A percentile compares a stretch with the other conserved stretches of the same genome.
Evolutionary conservation across 2,113 vertebrate species (phyloP).

Genomic region (Gulo gulo): DNA sequence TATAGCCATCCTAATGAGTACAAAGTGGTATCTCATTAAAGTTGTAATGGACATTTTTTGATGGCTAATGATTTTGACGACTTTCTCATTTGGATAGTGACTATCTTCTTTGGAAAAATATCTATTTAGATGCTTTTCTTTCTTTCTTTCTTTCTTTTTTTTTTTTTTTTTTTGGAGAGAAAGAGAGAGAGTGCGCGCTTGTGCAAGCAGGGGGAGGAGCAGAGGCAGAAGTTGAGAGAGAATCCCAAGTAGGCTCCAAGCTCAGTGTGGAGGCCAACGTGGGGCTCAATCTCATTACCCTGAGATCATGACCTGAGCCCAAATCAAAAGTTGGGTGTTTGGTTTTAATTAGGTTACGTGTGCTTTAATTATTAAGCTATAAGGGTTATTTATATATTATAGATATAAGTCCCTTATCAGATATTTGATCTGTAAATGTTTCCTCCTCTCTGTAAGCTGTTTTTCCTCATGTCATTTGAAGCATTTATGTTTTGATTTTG

Average conservation of each 20-base stretch:
- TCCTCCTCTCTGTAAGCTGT: not conserved
- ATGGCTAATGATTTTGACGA: not conserved
- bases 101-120: not conserved
- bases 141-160: too few relatives aligned
- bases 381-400: not conserved
- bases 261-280: not conserved
- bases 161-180: too few relatives aligned
- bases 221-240: not conserved
- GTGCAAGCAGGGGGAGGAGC: not conserved
- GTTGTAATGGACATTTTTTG: not conserved
- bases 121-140: not conserved
- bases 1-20: not conserved
- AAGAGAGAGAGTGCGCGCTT: not conserved
- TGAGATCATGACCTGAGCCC: not conserved
- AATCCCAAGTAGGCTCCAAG: not conserved
- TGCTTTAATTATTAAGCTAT: not conserved
- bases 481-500: not conserved
- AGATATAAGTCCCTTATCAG: not conserved
- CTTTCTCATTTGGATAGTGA: not conserved
- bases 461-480: not conserved
- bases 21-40: not conserved
- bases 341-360: not conserved
- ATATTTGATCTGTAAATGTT: not conserved
- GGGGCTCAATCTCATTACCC: not conserved
- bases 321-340: not conserved